A percentile compares a stretch with the other conserved stretches of the same genome.
phyloP scores from a whole-genome alignment of 2,888 invertebrate species.

The Eupithecia dodoneata region DNA sequence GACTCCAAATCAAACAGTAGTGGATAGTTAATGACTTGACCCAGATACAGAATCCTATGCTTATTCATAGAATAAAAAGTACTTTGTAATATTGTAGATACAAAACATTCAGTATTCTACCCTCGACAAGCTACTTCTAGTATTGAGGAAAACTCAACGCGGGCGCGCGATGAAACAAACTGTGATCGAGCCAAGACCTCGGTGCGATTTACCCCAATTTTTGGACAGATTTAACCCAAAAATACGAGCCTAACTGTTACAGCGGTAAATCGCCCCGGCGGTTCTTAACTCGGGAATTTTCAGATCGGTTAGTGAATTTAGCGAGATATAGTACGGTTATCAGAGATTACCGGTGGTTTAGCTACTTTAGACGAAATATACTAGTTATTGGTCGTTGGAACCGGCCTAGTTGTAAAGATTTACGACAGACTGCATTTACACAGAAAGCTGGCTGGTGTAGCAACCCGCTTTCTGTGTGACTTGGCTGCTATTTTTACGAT shows the following conservation, averaged over 20 bases:
- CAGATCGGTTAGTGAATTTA: constrained; percentile 34
- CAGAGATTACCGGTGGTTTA: constrained; percentile 46
- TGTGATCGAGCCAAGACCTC: constrained; percentile 11
- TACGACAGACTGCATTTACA: constrained; percentile 21
- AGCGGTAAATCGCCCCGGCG: constrained; percentile 13
- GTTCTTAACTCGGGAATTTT: constrained; percentile 13
- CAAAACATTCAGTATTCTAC: constrained; percentile 7
- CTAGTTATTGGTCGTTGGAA: constrained; percentile 21
- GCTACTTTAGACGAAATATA: constrained; percentile 38
- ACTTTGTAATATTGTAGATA: background rate
- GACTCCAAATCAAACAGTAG: background rate
- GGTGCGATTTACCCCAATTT: constrained; percentile 12
- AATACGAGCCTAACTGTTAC: background rate
- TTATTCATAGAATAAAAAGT: background rate
- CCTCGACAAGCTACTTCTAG: constrained; percentile 20
- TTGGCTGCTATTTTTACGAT: constrained; percentile 15
- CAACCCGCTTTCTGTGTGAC: constrained; percentile 25
- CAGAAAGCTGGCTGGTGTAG: constrained; percentile 10
- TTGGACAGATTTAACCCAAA: background rate
- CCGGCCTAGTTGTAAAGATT: constrained; percentile 15
- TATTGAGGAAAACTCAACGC: constrained; percentile 1
- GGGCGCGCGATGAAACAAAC: constrained; percentile 21
- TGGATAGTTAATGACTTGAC: background rate
- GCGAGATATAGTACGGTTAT: constrained; percentile 46
- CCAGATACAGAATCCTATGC: background rate